These are phyloP conservation scores for Watsonalla cultraria DNA, from an alignment of 2,888 invertebrate genomes.

Conservation along the genomic window DNA sequence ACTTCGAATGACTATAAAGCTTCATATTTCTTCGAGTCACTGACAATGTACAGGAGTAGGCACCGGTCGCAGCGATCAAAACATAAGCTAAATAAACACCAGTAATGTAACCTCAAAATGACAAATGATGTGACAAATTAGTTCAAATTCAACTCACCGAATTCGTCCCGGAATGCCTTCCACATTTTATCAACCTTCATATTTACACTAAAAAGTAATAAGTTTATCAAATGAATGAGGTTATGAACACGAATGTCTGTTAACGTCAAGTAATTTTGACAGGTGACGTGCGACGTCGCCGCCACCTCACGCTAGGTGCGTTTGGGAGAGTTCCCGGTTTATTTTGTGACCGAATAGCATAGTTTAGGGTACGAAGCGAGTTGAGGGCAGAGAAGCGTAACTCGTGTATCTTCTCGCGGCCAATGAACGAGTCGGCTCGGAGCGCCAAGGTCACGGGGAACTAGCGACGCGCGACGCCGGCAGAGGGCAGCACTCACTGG, in stretches of 20 bases:
- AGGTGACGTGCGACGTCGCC: slow-evolving; percentile 57
- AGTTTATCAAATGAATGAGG: slow-evolving; percentile 47
- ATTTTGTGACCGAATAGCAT: slow-evolving; percentile 50
- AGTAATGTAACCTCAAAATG: slow-evolving; percentile 54
- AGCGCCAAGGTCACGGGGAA: slow-evolving; percentile 66
- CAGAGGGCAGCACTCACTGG: slow-evolving; percentile 54
- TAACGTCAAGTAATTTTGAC: slow-evolving; percentile 69
- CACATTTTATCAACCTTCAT: slow-evolving; percentile 54
- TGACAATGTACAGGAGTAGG: slow-evolving; percentile 13
- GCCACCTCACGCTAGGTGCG: slow-evolving; percentile 44
- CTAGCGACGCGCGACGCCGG: slow-evolving; percentile 37
- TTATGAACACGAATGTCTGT: slow-evolving; percentile 49
- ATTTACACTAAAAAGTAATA: slow-evolving; percentile 41
- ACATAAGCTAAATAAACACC: slow-evolving; percentile 54
- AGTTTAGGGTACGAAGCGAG: slow-evolving; percentile 48
- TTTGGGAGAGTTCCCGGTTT: slow-evolving; percentile 43
- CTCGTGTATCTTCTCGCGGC: slow-evolving; percentile 61
- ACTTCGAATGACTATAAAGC: slow-evolving; percentile 64
- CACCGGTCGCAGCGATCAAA: slow-evolving; percentile 40
- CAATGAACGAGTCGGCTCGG: slow-evolving; percentile 68
- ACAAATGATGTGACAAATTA: slow-evolving; percentile 11
- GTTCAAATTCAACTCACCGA: slow-evolving; percentile 54
- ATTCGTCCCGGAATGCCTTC: slow-evolving; percentile 42
- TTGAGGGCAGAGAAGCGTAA: slow-evolving; percentile 41
- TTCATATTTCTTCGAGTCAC: slow-evolving; percentile 28